Evolutionary conservation across 2,888 invertebrate genomes (phyloP).

Genomic region (Rotaria magnacalcarata): DNA sequence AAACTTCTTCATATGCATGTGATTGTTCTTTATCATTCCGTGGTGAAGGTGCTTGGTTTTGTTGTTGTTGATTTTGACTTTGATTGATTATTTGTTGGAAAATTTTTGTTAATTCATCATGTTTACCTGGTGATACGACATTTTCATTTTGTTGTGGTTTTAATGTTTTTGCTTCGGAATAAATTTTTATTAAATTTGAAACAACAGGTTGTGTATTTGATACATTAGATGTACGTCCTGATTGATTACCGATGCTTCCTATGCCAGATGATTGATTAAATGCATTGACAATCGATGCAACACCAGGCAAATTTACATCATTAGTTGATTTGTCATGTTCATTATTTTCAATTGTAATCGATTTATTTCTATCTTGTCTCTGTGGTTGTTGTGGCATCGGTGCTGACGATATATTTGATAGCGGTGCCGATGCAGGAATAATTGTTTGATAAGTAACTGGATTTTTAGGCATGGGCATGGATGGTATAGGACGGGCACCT

Average conservation of each 20-base stretch:
- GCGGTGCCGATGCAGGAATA: background rate
- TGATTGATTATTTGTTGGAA: background rate
- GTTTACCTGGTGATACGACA: background rate
- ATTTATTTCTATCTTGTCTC: background rate
- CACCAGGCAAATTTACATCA: background rate
- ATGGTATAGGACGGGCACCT: background rate
- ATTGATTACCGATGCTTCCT: background rate
- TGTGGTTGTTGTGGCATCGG: background rate
- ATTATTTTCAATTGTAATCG: background rate
- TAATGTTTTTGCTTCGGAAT: background rate
- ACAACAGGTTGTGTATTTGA: background rate
- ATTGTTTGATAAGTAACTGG: background rate
- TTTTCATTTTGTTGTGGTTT: background rate
- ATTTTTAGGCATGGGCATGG: background rate
- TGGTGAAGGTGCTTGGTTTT: background rate
- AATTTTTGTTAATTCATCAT: constrained; percentile 11
- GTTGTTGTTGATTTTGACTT: background rate
- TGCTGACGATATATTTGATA: background rate
- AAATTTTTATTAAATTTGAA: constrained; percentile 8
- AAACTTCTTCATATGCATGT: background rate
- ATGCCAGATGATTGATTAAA: background rate
- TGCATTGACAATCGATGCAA: background rate
- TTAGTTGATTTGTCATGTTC: background rate
- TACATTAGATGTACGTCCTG: background rate
- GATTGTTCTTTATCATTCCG: background rate